These are phyloP conservation scores for Hemaris fuciformis DNA, from an alignment of 2,888 invertebrate genomes.

Conservation along the genomic window DNA sequence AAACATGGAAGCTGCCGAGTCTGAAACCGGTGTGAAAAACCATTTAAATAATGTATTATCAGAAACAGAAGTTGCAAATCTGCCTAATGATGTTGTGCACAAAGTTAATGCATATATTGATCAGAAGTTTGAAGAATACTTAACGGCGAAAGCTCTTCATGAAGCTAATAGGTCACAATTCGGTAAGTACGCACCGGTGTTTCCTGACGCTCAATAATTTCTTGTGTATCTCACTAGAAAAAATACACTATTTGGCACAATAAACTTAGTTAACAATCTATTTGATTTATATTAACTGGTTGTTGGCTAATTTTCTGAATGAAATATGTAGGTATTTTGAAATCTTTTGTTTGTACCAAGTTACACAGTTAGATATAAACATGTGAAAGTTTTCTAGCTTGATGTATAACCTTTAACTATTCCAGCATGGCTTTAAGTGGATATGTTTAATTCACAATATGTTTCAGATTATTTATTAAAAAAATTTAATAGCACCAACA, in stretches of 20 bases:
- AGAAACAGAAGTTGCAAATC: conserved; percentile 57
- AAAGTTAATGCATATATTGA: conserved; percentile 83
- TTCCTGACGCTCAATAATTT: conserved; percentile 39
- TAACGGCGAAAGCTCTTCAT: conserved; percentile 87
- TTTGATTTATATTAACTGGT: no score
- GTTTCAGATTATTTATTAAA: background rate
- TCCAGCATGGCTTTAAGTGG: background rate
- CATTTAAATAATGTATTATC: conserved; percentile 72
- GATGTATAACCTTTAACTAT: background rate
- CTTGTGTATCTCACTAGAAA: conserved; percentile 9
- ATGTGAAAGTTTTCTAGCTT: background rate
- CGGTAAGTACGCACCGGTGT: conserved; percentile 76
- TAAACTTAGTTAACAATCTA: background rate
- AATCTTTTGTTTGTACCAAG: background rate
- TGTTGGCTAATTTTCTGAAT: no score
- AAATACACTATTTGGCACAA: background rate
- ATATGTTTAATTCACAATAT: background rate
- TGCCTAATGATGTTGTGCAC: conserved; percentile 58
- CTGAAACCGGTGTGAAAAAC: conserved; percentile 70
- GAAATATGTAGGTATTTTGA: background rate
- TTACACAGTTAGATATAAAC: background rate
- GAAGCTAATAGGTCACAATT: conserved; percentile 84
- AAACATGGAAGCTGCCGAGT: conserved; percentile 73
- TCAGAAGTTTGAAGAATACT: conserved; percentile 85
- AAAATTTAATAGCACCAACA: background rate